A percentile compares a stretch with the other conserved stretches of the same genome.
Evolutionary conservation across 2,113 vertebrate genomes (phyloP).

Genomic region (Trematomus loennbergii): DNA sequence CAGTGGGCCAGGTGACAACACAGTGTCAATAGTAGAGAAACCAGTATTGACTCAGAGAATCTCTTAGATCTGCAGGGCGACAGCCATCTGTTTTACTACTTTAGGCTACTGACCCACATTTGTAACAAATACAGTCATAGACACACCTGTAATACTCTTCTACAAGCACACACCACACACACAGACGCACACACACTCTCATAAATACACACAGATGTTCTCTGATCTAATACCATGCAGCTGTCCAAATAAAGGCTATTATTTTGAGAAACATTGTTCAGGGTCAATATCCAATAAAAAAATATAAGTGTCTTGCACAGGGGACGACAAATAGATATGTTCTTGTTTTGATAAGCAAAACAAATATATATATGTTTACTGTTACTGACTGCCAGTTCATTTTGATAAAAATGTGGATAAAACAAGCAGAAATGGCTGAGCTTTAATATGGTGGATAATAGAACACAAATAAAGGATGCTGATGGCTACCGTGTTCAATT

Average conservation of each 20-base stretch:
- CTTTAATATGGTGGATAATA: neutral
- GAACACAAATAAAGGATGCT: too few relatives aligned
- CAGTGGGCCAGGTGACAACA: too few relatives aligned
- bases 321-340: constrained; percentile 31
- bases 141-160: constrained; percentile 20
- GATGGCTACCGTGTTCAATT: too few relatives aligned
- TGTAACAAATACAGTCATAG: constrained; percentile 37
- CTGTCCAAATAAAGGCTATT: constrained; percentile 56
- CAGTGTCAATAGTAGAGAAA: too few relatives aligned
- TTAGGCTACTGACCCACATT: constrained; percentile 48
- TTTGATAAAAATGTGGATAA: constrained; percentile 19
- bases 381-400: constrained; percentile 34
- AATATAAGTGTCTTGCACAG: constrained; percentile 23
- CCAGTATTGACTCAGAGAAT: too few relatives aligned
- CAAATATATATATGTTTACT: constrained; percentile 41
- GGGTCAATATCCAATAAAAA: constrained; percentile 55
- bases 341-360: constrained; percentile 49
- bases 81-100: constrained; percentile 54
- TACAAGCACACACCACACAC: constrained; percentile 10
- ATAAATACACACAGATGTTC: too few relatives aligned
- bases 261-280: constrained; percentile 55
- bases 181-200: constrained; percentile 23
- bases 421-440: constrained; percentile 6
- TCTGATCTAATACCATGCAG: neutral
- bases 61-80: constrained; percentile 25